phyloP scores from a whole-genome alignment of 2,113 vertebrate genomes.

The Semnornis frantzii region DNA sequence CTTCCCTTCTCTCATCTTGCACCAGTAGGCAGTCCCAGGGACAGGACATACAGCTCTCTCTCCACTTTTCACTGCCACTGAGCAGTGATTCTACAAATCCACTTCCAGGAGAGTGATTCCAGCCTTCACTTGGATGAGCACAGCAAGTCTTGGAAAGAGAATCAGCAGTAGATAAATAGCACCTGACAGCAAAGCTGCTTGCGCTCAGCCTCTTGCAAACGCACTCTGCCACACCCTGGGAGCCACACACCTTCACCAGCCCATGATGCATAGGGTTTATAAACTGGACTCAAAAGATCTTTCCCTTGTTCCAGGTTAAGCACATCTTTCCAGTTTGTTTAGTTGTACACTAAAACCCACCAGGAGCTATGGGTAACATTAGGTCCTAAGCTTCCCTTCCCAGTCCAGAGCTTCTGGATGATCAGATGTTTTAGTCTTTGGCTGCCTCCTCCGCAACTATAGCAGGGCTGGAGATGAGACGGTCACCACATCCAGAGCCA shows the following conservation, averaged over 20 bases:
- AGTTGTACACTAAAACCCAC: not conserved
- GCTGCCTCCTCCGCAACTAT: not conserved
- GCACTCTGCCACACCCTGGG: rapidly evolving
- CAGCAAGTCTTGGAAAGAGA: rapidly evolving
- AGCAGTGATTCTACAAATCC: not conserved
- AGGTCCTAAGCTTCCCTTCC: not conserved
- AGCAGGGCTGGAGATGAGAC: not conserved
- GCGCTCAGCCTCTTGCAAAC: not conserved
- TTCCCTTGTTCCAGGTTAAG: not conserved
- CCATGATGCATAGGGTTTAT: not conserved
- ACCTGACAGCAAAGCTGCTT: not conserved
- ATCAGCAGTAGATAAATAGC: not conserved
- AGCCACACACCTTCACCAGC: not conserved
- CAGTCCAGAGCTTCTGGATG: not conserved
- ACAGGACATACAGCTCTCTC: not conserved
- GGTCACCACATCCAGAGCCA: not conserved
- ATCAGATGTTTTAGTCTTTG: not conserved
- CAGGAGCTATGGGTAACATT: not conserved
- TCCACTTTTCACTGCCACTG: not conserved
- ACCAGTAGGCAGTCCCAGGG: not conserved
- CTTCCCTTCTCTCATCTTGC: not conserved
- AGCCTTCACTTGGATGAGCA: not conserved
- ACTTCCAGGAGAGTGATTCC: not conserved
- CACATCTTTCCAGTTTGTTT: not conserved
- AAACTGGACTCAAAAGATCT: not conserved